Conservation (phyloP, 2,797 vertebrate species). For the Molossus alvarezi region DNA sequence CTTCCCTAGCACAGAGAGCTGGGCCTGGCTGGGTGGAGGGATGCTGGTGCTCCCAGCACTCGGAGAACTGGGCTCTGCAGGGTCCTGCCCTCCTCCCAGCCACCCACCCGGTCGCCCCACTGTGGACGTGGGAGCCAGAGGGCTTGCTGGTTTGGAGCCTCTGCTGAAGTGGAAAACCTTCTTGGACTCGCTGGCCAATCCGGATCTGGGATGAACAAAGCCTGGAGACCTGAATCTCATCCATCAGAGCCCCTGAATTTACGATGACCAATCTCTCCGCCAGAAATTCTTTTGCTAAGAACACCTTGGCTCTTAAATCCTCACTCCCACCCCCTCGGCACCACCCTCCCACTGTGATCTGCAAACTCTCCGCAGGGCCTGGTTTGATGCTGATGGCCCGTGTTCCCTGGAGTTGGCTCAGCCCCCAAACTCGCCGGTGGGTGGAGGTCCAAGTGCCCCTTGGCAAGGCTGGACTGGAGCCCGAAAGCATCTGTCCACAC, state of each 20-base stretch:
- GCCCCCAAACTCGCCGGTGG: neutral
- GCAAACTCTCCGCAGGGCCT: neutral
- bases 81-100: neutral
- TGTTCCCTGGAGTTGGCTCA: neutral
- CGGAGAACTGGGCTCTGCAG: neutral
- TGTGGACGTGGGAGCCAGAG: neutral
- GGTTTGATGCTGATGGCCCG: neutral
- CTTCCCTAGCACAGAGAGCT: neutral
- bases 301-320: slow-evolving; percentile 4
- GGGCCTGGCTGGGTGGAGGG: neutral
- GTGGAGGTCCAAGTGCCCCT: neutral
- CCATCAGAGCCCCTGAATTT: slow-evolving; percentile 63
- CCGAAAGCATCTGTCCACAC: neutral
- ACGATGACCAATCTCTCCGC: slow-evolving; percentile 50
- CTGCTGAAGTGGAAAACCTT: neutral
- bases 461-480: neutral
- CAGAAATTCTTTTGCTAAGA: slow-evolving; percentile 79
- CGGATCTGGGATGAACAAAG: neutral
- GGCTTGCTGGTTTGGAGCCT: neutral
- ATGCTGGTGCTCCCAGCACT: neutral
- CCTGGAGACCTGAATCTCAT: slow-evolving; percentile 62
- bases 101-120: neutral
- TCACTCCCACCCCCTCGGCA: neutral
- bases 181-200: neutral
- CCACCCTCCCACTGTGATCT: neutral